These are phyloP conservation scores for Archips xylosteana DNA, from an alignment of 2,888 invertebrate genomes.

Conservation along the genomic window DNA sequence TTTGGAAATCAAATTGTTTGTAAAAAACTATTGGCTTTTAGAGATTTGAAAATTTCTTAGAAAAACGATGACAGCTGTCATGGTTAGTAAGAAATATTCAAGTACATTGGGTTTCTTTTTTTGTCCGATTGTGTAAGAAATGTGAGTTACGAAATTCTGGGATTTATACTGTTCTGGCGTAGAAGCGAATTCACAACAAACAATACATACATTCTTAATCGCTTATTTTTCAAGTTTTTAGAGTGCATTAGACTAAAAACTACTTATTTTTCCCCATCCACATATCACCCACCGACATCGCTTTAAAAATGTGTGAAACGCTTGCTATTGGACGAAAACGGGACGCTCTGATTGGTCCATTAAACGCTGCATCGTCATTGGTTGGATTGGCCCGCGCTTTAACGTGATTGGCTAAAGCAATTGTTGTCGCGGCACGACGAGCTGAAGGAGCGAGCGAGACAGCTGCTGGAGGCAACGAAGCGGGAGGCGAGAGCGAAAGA, in stretches of 20 bases:
- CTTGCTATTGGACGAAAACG: slow-evolving; percentile 48
- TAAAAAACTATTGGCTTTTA: background rate
- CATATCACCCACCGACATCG: slow-evolving; percentile 56
- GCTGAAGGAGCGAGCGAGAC: slow-evolving; percentile 93
- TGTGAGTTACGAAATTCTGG: background rate
- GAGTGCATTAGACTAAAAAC: slow-evolving; percentile 40
- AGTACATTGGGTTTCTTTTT: background rate
- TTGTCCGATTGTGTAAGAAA: background rate
- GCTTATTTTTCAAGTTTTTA: slow-evolving; percentile 23
- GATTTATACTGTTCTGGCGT: background rate
- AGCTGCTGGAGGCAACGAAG: slow-evolving; percentile 92
- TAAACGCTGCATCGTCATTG: slow-evolving; percentile 39
- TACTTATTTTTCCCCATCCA: slow-evolving; percentile 59
- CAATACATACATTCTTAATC: slow-evolving; percentile 18
- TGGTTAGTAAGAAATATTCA: background rate
- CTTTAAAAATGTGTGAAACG: slow-evolving; percentile 51
- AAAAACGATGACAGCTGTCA: background rate
- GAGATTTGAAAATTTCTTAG: background rate
- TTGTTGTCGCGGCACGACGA: slow-evolving; percentile 93
- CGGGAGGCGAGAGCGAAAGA: slow-evolving; percentile 86
- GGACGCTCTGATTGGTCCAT: slow-evolving; percentile 53
- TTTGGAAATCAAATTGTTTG: background rate
- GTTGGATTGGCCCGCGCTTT: slow-evolving; percentile 34
- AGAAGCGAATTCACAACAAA: slow-evolving; percentile 3
- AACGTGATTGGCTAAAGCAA: slow-evolving; percentile 84